These are phyloP conservation scores for Pogonognathellus flavescens DNA, from an alignment of 1,140 invertebrate genomes.

Conservation along the genomic window DNA sequence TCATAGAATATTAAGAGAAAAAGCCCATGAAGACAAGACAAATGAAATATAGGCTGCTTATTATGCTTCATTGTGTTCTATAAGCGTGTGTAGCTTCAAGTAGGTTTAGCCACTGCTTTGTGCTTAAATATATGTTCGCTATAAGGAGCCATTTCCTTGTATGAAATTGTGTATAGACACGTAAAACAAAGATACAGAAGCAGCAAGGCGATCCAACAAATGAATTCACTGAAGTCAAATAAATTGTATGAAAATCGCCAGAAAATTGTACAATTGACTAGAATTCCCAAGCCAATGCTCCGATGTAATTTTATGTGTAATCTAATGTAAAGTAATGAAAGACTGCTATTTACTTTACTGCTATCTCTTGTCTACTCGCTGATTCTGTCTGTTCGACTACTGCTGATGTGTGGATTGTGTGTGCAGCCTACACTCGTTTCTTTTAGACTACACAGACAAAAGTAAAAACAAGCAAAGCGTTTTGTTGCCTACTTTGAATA, in stretches of 20 bases:
- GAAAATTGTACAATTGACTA: background rate
- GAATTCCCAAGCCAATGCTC: background rate
- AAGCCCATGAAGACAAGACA: background rate
- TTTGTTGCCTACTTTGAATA: background rate
- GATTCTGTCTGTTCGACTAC: too few species aligned
- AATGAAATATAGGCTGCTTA: background rate
- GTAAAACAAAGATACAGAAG: background rate
- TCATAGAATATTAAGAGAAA: background rate
- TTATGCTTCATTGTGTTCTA: too few species aligned
- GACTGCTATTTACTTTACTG: slow-evolving; percentile 2
- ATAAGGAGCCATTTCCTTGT: background rate
- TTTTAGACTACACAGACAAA: background rate
- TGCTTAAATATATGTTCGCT: background rate
- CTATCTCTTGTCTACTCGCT: background rate
- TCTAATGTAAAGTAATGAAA: slow-evolving; percentile 30
- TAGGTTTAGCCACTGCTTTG: background rate
- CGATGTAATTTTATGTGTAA: slow-evolving; percentile 1
- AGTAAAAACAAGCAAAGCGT: background rate
- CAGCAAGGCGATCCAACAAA: too few species aligned
- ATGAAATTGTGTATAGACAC: background rate
- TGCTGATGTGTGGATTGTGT: too few species aligned
- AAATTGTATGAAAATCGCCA: background rate
- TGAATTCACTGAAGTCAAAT: background rate
- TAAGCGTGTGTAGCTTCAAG: too few species aligned
- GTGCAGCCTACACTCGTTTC: too few species aligned